Percentiles rank a stretch among this genome's conserved stretches.
Evolutionary conservation across 2,797 vertebrate species (phyloP).

Genomic region (Astyanax mexicanus): DNA sequence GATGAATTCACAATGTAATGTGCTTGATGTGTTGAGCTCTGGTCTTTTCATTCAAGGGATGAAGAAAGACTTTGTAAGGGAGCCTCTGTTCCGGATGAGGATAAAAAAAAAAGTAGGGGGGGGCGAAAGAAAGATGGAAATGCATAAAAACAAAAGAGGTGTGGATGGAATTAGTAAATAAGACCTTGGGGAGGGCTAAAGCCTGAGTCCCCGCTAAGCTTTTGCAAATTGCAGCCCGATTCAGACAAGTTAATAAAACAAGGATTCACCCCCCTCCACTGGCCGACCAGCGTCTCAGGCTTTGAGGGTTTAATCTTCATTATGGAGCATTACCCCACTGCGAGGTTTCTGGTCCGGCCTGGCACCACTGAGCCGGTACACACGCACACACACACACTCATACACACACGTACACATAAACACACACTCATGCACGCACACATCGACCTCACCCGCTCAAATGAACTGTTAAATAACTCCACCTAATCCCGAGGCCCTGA

Average conservation of each 20-base stretch:
- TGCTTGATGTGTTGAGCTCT: slow-evolving; percentile 14
- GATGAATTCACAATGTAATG: background rate
- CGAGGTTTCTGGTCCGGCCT: slow-evolving; percentile 83
- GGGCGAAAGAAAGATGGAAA: too few species aligned
- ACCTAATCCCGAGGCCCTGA: slow-evolving; percentile 78
- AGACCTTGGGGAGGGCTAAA: slow-evolving; percentile 39
- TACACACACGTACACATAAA: slow-evolving; percentile 48
- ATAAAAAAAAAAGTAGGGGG: slow-evolving; percentile 32
- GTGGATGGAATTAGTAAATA: slow-evolving; percentile 49
- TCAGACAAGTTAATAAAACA: slow-evolving; percentile 88
- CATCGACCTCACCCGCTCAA: slow-evolving; percentile 78
- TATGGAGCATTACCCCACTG: slow-evolving; percentile 92
- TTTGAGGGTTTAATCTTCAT: slow-evolving; percentile 99
- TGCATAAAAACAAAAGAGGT: slow-evolving; percentile 37
- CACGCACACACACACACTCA: slow-evolving; percentile 58
- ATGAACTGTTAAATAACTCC: slow-evolving; percentile 89
- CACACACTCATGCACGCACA: slow-evolving; percentile 67
- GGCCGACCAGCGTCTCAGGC: slow-evolving; percentile 65
- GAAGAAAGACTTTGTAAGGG: slow-evolving; percentile 18
- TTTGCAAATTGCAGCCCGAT: slow-evolving; percentile 50
- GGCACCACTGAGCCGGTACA: slow-evolving; percentile 79
- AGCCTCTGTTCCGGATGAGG: slow-evolving; percentile 7
- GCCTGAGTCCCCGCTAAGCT: slow-evolving; percentile 43
- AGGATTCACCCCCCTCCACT: slow-evolving; percentile 78
- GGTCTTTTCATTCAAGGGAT: slow-evolving; percentile 19